Evolutionary conservation across 2,797 vertebrate genomes (phyloP), one percentile per base, ranked within the genome.

Genomic region (Galaxias olidus): DNA sequence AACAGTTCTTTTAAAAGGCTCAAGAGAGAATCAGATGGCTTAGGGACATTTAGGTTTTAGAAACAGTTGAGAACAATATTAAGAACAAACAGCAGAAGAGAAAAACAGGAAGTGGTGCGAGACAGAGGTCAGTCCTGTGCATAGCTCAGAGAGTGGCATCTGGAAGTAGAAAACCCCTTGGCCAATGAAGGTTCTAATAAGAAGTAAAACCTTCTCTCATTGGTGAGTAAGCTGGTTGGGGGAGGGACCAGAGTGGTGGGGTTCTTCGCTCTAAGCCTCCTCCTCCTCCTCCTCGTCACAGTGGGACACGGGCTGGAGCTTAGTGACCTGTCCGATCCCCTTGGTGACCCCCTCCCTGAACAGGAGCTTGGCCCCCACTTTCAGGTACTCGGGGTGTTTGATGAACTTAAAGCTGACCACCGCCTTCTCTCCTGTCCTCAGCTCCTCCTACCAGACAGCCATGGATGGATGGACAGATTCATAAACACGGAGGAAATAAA

Each of bases 301-400:
- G 58, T 83, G 85, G 17, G 82, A 49, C 8, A 95, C 91, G 63
- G 94, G 93, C 84, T 96, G 95, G 74, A 99, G 85, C 76, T 93
- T 93, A 46, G 95, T 98, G 84, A 99, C 93, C 8, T 98, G 98
- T 65, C 98, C 98, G 50, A 99, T 98, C 63, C 98, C 98, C 91
- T 99, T 99, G 81, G 97, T 98, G 60, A 96, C 94, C 9, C 97
- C 96, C 87, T 98, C 93, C 79, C 97, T 92, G 87, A 99, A 99
- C 61, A 99, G 94, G 76, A 99, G 89, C 86, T 99, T 99, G 59
- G 97, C 95, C 19, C 97, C 97, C 0, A 95, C 92, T 86, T 98
- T 98, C 87, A 99, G 91, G 88, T 99, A 99, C 76, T 99, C 98
- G 0, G 98, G 97, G 77, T 99, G 96, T 75, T 99, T 98, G 84